Base-by-base conservation (phyloP, 2,888 invertebrate genomes). In the Mythimna ferrago region DNA sequence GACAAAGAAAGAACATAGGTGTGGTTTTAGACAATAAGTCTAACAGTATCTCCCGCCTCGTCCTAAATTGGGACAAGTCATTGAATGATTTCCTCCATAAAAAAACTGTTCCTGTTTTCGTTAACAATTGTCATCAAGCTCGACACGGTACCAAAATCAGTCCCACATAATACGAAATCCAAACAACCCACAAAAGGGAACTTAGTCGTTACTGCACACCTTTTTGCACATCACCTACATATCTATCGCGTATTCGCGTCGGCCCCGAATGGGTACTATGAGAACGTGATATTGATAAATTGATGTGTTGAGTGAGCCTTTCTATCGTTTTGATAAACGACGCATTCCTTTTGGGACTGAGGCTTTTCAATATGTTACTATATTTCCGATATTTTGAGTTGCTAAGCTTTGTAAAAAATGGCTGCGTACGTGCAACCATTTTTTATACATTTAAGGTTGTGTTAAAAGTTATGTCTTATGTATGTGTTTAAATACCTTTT, bases 281-380 rank as follows among this genome's bases (percentile, higher is more conserved):
- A 64, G 78, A 78, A 80, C 73, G 74, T 70, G 76, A 73, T 84
- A 75, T 84, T 87, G 88, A 89, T 88, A 88, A 88, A 89, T 88
- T 84, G 83, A 75, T 78, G 78, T 78, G 79, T 74, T 80, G 83
- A 83, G 83, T 78, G 77, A 72, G 79, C 80, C 68, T 82, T 89
- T 90, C 74, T 81, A 71, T 79, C 78, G 68, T 78, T 81, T 83
- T 87, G 89, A 88, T 87, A 87, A 87, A 89, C 76, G 90, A 89
- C 71, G 64, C 71, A 57, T 73, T 78, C 72, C 32, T 63, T 64
- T 68, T 66, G 62, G 61, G 65, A 73, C 69, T 66, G 67, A 65
- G 58, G 73, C 75, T 76, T 86, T 88, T 87, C 87, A 87, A 86
- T 84, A 68, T 78, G 69, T 71, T 73, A 79, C 66, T 66, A 41